Percentiles rank a stretch among this genome's conserved stretches.
Conservation (phyloP, 1,140 invertebrate genomes). For the Drosophila guanche region DNA sequence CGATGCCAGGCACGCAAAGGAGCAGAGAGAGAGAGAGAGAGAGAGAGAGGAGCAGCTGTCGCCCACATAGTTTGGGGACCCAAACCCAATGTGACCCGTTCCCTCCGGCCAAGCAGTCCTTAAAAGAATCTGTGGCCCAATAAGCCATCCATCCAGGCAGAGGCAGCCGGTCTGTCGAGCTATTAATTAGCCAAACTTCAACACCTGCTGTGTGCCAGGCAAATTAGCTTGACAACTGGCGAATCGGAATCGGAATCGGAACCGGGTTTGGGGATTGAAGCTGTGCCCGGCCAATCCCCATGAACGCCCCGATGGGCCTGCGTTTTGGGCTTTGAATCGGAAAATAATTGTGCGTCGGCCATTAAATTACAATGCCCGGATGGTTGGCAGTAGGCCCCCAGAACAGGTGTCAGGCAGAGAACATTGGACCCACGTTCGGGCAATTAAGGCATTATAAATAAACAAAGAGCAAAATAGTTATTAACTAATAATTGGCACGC, state of each 20-base stretch:
- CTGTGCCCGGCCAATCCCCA: slow-evolving; percentile 35
- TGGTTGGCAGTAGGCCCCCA: slow-evolving; percentile 37
- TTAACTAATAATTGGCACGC: slow-evolving; percentile 76
- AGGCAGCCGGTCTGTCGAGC: slow-evolving; percentile 25
- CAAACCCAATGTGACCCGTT: slow-evolving; percentile 68
- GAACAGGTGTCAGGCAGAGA: slow-evolving; percentile 44
- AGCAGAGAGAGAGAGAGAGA: slow-evolving; percentile 12
- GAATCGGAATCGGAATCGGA: not conserved
- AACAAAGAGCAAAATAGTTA: slow-evolving; percentile 79
- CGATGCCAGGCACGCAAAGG: slow-evolving; percentile 68
- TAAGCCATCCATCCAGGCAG: too few relatives aligned
- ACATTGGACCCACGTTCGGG: slow-evolving; percentile 57
- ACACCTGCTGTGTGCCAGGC: slow-evolving; percentile 71
- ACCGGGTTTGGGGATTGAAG: slow-evolving; percentile 4
- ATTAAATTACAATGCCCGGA: slow-evolving; percentile 78
- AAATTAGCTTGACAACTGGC: slow-evolving; percentile 73
- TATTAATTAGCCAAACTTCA: slow-evolving; percentile 81
- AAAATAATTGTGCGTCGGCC: slow-evolving; percentile 78
- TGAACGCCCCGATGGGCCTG: slow-evolving; percentile 2
- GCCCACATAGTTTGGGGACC: slow-evolving; percentile 68
- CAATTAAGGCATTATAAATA: slow-evolving; percentile 81
- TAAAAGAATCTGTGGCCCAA: too few relatives aligned
- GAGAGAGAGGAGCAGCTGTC: slow-evolving; percentile 52
- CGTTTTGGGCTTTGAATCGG: slow-evolving; percentile 74
- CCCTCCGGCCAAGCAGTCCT: slow-evolving; percentile 1